Conservation (phyloP, 2,888 invertebrate genomes). For the Antheraea yamamai region DNA sequence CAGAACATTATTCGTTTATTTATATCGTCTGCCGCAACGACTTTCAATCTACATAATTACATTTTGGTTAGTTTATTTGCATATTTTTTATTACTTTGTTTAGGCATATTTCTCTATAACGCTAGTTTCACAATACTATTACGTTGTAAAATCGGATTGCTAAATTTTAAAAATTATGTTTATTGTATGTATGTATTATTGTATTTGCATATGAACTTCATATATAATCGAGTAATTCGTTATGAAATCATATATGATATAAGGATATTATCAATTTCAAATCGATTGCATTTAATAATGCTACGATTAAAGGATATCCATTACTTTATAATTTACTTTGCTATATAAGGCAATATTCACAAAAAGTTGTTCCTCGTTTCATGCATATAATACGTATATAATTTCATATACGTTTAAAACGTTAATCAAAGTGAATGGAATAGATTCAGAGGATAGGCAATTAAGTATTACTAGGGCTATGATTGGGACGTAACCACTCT, state of each 20-base stretch:
- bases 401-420: background rate
- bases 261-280: background rate
- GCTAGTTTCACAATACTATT: background rate
- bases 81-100: background rate
- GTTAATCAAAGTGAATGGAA: too few relatives aligned
- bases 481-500: too few relatives aligned
- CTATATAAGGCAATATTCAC: background rate
- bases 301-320: slow-evolving; percentile 1
- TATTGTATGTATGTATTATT: too few relatives aligned
- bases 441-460: too few relatives aligned
- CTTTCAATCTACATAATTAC: background rate
- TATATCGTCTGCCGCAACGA: background rate
- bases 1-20: background rate
- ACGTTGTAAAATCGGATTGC: background rate
- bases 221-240: background rate
- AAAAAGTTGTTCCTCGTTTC: background rate
- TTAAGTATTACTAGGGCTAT: too few relatives aligned
- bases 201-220: background rate
- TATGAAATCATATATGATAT: background rate
- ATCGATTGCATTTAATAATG: background rate
- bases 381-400: background rate
- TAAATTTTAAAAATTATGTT: background rate
- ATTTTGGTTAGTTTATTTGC: background rate
- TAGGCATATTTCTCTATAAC: background rate
- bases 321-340: background rate